Evolutionary conservation across 2,797 vertebrate genomes (phyloP).

Genomic region (Channallabes apus): DNA sequence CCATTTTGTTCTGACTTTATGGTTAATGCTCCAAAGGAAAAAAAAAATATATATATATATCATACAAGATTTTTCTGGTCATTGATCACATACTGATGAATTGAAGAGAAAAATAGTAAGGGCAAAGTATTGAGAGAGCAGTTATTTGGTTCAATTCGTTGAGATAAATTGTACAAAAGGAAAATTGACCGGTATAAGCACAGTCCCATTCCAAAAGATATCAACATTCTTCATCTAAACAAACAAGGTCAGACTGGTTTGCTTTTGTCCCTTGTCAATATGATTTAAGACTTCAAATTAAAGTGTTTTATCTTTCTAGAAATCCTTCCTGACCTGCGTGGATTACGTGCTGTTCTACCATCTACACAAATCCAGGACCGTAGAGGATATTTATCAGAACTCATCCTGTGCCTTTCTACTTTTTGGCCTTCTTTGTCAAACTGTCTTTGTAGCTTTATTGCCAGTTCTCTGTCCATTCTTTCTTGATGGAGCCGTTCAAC

Average conservation of each 20-base stretch:
- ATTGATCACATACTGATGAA: background rate
- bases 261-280: conserved; percentile 9
- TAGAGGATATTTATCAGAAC: conserved; percentile 83
- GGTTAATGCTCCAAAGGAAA: background rate
- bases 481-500: conserved; percentile 76
- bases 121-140: background rate
- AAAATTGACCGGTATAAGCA: background rate
- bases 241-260: background rate
- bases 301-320: conserved; percentile 66
- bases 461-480: conserved; percentile 81
- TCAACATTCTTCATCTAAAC: background rate
- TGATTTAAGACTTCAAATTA: conserved; percentile 49
- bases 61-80: background rate
- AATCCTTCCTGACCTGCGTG: conserved; percentile 71
- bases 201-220: conserved; percentile 4
- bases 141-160: conserved; percentile 13
- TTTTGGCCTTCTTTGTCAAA: conserved; percentile 83
- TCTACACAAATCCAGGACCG: conserved; percentile 82
- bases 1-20: background rate
- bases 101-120: background rate
- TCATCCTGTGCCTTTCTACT: conserved; percentile 68
- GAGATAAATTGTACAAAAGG: background rate
- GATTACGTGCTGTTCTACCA: conserved; percentile 61
- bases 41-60: too few species aligned
- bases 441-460: conserved; percentile 83